phyloP scores from a whole-genome alignment of 2,113 vertebrate genomes.

The Myiopsitta monachus region DNA sequence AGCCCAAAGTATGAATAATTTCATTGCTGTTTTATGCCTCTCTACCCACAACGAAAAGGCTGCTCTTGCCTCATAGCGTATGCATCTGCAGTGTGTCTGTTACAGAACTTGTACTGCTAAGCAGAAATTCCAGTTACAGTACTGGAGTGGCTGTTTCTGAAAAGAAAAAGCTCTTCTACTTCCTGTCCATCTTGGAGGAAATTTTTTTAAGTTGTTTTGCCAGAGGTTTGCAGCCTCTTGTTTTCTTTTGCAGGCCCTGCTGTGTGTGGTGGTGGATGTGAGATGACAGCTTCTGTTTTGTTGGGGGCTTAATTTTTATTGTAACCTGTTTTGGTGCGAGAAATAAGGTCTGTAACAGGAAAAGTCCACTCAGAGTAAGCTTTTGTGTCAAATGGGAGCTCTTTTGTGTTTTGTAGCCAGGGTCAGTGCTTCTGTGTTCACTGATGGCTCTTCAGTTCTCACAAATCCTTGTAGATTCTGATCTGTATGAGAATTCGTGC shows the following conservation, averaged over 20 bases:
- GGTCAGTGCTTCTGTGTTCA: neutral
- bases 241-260: neutral
- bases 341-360: neutral
- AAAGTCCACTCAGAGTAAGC: neutral
- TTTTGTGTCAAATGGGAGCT: neutral
- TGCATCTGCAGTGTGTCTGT: neutral
- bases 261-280: neutral
- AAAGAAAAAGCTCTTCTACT: neutral
- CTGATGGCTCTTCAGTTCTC: neutral
- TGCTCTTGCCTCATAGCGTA: neutral
- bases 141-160: neutral
- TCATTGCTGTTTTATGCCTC: neutral
- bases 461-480: neutral
- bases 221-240: neutral
- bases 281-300: neutral
- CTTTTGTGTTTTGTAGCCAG: neutral
- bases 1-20: neutral
- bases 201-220: neutral
- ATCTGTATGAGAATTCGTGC: neutral
- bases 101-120: neutral
- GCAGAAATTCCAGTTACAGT: neutral
- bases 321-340: neutral
- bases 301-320: neutral
- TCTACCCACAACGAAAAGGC: neutral
- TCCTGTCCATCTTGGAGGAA: neutral